Evolutionary conservation across 2,888 invertebrate species (phyloP).

Genomic region (Caenorhabditis angaria): DNA sequence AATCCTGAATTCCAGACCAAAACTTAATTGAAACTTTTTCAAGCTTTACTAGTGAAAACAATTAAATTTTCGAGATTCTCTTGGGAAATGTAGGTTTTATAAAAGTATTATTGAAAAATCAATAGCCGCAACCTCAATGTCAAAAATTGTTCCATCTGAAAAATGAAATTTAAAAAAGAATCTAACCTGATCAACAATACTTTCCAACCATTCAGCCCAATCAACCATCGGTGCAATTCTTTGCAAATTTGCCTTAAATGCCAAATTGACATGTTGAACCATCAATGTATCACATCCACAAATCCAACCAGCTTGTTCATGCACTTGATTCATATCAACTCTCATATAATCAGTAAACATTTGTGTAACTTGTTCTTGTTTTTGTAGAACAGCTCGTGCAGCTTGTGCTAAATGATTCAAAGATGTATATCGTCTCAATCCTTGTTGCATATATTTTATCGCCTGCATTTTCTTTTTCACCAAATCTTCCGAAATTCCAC

Average conservation of each 20-base stretch:
- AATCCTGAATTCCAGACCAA: no score
- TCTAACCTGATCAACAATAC: conserved; percentile 82
- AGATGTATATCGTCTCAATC: conserved; percentile 82
- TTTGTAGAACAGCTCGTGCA: conserved; percentile 92
- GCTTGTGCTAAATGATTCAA: conserved; percentile 95
- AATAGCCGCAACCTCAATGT: no score
- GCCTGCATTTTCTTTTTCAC: conserved; percentile 77
- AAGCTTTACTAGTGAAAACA: no score
- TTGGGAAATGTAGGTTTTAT: no score
- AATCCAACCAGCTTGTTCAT: conserved; percentile 90
- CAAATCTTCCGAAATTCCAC: conserved; percentile 73
- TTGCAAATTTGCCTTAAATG: conserved; percentile 79
- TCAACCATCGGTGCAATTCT: conserved; percentile 89
- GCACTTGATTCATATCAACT: conserved; percentile 96
- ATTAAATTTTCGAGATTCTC: no score
- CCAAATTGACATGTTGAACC: conserved; percentile 74
- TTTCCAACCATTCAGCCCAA: conserved; percentile 97
- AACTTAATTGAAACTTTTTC: no score
- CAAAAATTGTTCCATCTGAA: no score
- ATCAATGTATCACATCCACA: conserved; percentile 91
- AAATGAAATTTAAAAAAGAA: not conserved
- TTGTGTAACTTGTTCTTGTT: conserved; percentile 91
- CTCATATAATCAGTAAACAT: conserved; percentile 94
- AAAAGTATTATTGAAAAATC: no score
- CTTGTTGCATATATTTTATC: conserved; percentile 75